A percentile compares a stretch with the other conserved stretches of the same genome.
These are phyloP conservation scores for Ditula angustiorana DNA, from an alignment of 2,888 invertebrate genomes.

Conservation along the genomic window DNA sequence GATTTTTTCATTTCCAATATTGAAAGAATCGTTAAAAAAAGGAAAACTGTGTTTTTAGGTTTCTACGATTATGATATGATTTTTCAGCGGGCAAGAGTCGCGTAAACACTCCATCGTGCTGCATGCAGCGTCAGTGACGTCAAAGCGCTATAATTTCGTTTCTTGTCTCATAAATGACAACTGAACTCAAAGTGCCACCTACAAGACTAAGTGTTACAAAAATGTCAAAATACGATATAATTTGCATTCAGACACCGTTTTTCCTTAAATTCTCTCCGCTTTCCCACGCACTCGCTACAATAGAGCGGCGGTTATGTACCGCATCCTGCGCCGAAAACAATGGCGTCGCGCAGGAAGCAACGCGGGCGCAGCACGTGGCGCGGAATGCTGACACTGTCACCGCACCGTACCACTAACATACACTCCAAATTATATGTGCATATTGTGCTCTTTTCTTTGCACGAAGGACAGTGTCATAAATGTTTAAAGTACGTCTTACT, in stretches of 20 bases:
- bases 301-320: conserved; percentile 17
- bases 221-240: not conserved
- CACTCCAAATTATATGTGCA: conserved; percentile 33
- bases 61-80: no score
- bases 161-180: not conserved
- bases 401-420: conserved; percentile 26
- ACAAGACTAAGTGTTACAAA: conserved; percentile 12
- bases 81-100: no score
- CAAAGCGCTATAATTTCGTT: no score
- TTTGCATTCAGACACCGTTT: conserved; percentile 16
- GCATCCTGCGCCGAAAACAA: conserved; percentile 39
- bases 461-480: conserved; percentile 1
- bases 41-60: no score
- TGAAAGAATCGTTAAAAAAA: no score
- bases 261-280: conserved; percentile 20
- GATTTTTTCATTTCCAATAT: no score
- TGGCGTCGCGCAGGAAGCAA: conserved; percentile 20
- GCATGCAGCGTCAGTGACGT: no score
- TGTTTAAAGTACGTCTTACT: no score
- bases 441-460: conserved; percentile 13
- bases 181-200: not conserved
- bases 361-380: not conserved
- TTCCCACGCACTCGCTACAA: conserved; percentile 39
- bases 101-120: no score
- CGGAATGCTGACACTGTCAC: conserved; percentile 1